Evolutionary conservation across 2,888 invertebrate genomes (phyloP), one percentile per base, ranked within the genome.

Genomic region (Agrotis puta): DNA sequence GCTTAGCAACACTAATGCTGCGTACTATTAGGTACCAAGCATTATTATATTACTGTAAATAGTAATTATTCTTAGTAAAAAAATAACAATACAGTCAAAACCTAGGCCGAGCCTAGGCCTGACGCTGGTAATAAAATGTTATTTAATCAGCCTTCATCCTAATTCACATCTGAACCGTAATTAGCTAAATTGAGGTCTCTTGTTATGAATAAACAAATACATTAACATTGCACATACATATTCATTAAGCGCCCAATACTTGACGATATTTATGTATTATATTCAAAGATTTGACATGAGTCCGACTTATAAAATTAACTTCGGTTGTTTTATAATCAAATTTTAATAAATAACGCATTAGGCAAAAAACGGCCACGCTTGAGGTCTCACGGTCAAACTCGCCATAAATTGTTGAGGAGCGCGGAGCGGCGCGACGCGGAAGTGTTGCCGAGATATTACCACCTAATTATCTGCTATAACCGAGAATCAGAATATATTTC

Each of bases 291-390:
- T 90, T 91, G 92, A 93, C 92, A 90, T 82, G 88, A 89, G 88
- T 88, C 89, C 87, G 83, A 87, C 89, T 91, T 89, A 87, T 88
- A 88, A 88, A 90, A 92, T 92, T 91, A 91, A 91, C 86, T 91
- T 91, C 74, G 88, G 91, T 91, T 93, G 87, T 93, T 93, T 93
- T 92, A 93, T 91, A 92, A 92, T 92, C 86, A 93, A 92, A 95
- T 95, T 95, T 95, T 94, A 93, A 95, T 95, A 95, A 94, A 95
- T 94, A 94, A 93, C 91, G 89, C 94, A 94, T 95, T 94, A 94
- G 89, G 92, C 92, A 94, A 94, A 94, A 94, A 95, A 93, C 90
- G 91, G 93, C 92, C 87, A 93, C 93, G 93, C 91, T 93, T 93
- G 90, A 92, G 89, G 88, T 94, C 95, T 95, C 96, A 95, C 93